Percentiles rank a stretch among this genome's conserved stretches.
phyloP scores from a whole-genome alignment of 1,140 invertebrate species.

The Meloidogyne exigua region DNA sequence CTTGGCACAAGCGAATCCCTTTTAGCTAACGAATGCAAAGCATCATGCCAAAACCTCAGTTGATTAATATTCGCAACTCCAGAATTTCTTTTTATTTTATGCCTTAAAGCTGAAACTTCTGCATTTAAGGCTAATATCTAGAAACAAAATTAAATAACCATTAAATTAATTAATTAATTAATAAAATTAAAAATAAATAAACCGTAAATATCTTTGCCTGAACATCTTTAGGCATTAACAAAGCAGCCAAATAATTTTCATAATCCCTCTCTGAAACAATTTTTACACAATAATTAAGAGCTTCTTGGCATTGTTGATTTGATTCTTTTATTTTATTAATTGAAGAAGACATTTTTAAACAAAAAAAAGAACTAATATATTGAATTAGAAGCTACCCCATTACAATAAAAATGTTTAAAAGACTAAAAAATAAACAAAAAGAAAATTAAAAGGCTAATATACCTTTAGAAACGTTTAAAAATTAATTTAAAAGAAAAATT shows the following conservation, averaged over 20 bases:
- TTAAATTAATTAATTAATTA: slow-evolving; percentile 11
- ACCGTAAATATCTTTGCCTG: slow-evolving; percentile 38
- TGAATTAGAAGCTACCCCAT: no score
- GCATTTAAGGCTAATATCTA: slow-evolving; percentile 54
- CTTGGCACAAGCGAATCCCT: slow-evolving; percentile 39
- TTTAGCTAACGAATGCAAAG: slow-evolving; percentile 36
- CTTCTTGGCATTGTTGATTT: not conserved
- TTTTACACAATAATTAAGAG: slow-evolving; percentile 42
- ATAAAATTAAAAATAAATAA: slow-evolving; percentile 8
- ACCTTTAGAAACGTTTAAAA: no score
- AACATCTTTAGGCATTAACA: slow-evolving; percentile 36
- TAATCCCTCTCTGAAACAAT: slow-evolving; percentile 49
- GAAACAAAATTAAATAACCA: not conserved
- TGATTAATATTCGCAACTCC: slow-evolving; percentile 51
- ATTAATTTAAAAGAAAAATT: no score
- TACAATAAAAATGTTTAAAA: no score
- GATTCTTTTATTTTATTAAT: not conserved
- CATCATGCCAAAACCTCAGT: slow-evolving; percentile 51
- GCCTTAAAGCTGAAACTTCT: slow-evolving; percentile 42
- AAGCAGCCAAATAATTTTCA: slow-evolving; percentile 44
- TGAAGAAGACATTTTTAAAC: not conserved
- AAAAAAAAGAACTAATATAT: no score
- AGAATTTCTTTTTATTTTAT: slow-evolving; percentile 48
- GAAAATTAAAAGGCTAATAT: no score
- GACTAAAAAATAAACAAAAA: no score